Evolutionary conservation across 2,888 invertebrate genomes (phyloP), one percentile per base, ranked within the genome.

Genomic region (Antheraea yamamai): DNA sequence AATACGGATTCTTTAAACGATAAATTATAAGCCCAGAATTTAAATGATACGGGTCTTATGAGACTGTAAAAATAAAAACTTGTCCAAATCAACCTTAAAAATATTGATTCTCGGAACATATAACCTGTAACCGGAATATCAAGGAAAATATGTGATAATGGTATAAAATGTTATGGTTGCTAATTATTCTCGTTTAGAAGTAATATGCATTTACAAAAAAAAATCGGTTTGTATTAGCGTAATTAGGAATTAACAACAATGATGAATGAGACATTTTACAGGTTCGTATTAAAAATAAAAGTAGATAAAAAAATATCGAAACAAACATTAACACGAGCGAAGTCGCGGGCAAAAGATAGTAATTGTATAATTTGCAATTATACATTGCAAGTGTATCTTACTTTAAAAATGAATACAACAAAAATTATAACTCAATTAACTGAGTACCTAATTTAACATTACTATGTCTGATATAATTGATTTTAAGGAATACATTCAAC

Each of bases 61-160:
- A 23, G n/a, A 26, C 26, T 20, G 18, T 58, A 66, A 61, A 72
- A 61, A 75, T 71, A 71, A 71, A 74, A 74, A 39, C 10, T 58
- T 58, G n/a, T 8, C 26, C 52, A 71, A 75, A 47, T 75, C 51
- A 30, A 70, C 70, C 39, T 39, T n/a, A 70, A 39, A 39, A 30
- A 30, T 20, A n/a, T 61, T 39, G 61, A 75, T 75, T 75, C 74
- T 58, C 51, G 47, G 58, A 75, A 30, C 51, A 30, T 72, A 61
- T 71, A 74, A 66, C 10, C 20, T 39, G 72, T 61, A 71, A 75
- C 71, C 74, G 47, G 72, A 23, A 61, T 30, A 58, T 72, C 72
- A 75, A 75, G 74, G 74, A 72, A 75, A 75, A 71, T 61, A 47
- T 20, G 39, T 47, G 26, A 52, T 70, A 35, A 70, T 35, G 68